Base-by-base conservation (phyloP, 2,797 vertebrate species). In the Gymnodraco acuticeps region DNA sequence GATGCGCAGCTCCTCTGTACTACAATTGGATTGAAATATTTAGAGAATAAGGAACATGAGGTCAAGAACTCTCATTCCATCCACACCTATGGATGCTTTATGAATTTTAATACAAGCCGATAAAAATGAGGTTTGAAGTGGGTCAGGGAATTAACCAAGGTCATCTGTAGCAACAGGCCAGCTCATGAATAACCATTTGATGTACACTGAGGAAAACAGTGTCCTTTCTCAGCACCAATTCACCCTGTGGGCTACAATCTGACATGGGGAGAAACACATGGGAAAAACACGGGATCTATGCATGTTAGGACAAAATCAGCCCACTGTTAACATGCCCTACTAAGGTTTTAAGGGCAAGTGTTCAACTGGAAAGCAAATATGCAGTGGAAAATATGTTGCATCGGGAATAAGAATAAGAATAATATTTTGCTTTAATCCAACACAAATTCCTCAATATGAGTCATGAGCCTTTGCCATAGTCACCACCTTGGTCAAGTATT, bases 371-470 rank as follows among this genome's bases (percentile, higher is more conserved):
- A 76, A 77, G 74, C 68, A 83, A 81, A 82, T 51, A 60, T 42
- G 56, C 70, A 77, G 70, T 59, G 80, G 77, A 88, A 90, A 91
- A 73, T 83, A 82, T 91, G 85, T 82, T 81, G 72, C 82, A 73
- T 43, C 48, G 56, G 77, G 75, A 23, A 23, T 86, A 69, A 83
- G 1, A 38, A 7, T 75, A 83, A 68, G 72, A 87, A 88, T 78
- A 88, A 89, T 84, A 91, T 87, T 87, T 88, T 64, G 73, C 75
- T 89, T 86, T 81, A 86, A 90, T 83, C 78, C 78, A 88, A 90
- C 73, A 82, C 67, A 83, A 82, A 88, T 87, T 89, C 89, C 82
- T 77, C 58, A 78, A 65, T 51, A 83, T 89, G 91, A 92, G 73
- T 92, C 91, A 89, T 51, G 55, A 56, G 77, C 51, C 78, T 74